Conservation (phyloP, 2,888 invertebrate species). For the Agriopis marginaria region DNA sequence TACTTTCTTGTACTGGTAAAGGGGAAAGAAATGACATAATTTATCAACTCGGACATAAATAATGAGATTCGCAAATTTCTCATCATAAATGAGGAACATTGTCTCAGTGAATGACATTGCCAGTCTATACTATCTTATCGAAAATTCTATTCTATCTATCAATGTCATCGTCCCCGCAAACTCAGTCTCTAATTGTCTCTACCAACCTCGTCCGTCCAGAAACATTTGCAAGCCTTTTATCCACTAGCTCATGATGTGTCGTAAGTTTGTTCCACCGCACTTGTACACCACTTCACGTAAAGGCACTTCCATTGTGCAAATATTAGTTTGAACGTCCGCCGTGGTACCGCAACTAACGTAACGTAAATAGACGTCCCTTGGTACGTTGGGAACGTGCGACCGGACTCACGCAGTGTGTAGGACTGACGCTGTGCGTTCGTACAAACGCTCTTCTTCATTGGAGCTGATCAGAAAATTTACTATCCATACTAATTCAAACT, state of each 20-base stretch:
- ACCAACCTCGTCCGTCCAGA: conserved; percentile 82
- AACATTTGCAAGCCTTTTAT: conserved; percentile 69
- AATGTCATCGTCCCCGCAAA: conserved; percentile 17
- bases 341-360: conserved; percentile 48
- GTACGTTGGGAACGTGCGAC: conserved; percentile 70
- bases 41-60: neutral
- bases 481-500: conserved; percentile 9
- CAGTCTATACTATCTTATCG: conserved; percentile 7
- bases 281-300: conserved; percentile 74
- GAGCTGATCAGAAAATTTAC: conserved; percentile 57
- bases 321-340: conserved; percentile 62
- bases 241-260: conserved; percentile 70
- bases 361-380: conserved; percentile 68
- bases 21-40: neutral
- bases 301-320: conserved; percentile 70
- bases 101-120: neutral
- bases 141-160: conserved; percentile 13
- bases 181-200: neutral
- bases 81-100: neutral
- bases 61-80: neutral
- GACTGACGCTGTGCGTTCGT: conserved; percentile 65
- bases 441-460: conserved; percentile 66
- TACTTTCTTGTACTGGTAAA: neutral
- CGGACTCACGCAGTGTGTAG: conserved; percentile 65
- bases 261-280: conserved; percentile 69